Evolutionary conservation across 1,140 invertebrate genomes (phyloP).

Genomic region (Drosophila kanapiae): DNA sequence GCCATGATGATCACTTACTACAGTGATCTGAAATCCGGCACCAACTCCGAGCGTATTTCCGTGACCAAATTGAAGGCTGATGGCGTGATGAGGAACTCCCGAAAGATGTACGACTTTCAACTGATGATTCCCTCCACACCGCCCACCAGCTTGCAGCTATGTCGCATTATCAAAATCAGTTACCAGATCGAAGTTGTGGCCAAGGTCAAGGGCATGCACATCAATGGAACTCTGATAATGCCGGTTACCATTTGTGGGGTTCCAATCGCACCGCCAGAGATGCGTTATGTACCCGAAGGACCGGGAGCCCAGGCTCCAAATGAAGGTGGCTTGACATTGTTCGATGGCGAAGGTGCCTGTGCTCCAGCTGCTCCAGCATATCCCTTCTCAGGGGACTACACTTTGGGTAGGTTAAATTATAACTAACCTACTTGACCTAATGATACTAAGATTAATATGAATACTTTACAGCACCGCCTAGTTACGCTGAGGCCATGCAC

Average conservation of each 20-base stretch:
- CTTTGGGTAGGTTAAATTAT: slow-evolving; percentile 27
- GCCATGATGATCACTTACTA: slow-evolving; percentile 84
- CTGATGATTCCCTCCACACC: slow-evolving; percentile 89
- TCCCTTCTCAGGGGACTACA: slow-evolving; percentile 48
- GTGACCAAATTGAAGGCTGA: slow-evolving; percentile 86
- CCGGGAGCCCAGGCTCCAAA: slow-evolving; percentile 20
- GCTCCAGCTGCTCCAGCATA: slow-evolving; percentile 6
- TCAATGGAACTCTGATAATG: slow-evolving; percentile 85
- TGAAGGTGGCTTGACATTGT: slow-evolving; percentile 39
- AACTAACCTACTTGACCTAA: background rate
- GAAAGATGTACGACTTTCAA: slow-evolving; percentile 63
- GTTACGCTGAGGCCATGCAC: slow-evolving; percentile 65
- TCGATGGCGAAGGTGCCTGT: slow-evolving; percentile 19
- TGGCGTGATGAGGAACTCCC: slow-evolving; percentile 85
- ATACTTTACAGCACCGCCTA: slow-evolving; percentile 54
- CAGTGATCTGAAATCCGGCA: slow-evolving; percentile 86
- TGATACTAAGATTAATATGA: background rate
- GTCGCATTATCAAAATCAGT: slow-evolving; percentile 89
- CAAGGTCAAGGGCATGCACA: slow-evolving; percentile 84
- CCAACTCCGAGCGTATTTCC: slow-evolving; percentile 86
- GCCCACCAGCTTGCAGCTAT: slow-evolving; percentile 89
- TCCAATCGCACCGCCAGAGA: slow-evolving; percentile 68
- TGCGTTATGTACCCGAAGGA: slow-evolving; percentile 31
- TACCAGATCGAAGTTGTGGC: slow-evolving; percentile 88
- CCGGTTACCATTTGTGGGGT: slow-evolving; percentile 87